Percentiles rank a stretch among this genome's conserved stretches.
These are phyloP conservation scores for Serrognathus titanus DNA, from an alignment of 2,888 invertebrate species.

Conservation along the genomic window DNA sequence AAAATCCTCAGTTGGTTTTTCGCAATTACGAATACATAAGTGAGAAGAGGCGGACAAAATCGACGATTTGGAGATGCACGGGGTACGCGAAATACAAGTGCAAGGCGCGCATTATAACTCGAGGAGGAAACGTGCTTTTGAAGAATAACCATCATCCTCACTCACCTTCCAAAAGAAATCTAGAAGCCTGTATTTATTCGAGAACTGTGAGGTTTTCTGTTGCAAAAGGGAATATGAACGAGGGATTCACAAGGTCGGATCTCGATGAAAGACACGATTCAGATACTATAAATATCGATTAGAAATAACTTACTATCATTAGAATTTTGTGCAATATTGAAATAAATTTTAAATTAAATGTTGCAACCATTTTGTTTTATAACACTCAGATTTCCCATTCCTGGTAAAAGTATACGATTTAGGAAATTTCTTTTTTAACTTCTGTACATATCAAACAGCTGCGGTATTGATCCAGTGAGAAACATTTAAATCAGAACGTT, in stretches of 20 bases:
- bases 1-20: slow-evolving; percentile 25
- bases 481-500: too few relatives aligned
- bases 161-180: background rate
- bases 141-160: slow-evolving; percentile 5
- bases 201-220: background rate
- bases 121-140: slow-evolving; percentile 15
- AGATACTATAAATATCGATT: background rate
- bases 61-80: slow-evolving; percentile 36
- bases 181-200: background rate
- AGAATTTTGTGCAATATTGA: too few relatives aligned
- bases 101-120: slow-evolving; percentile 23
- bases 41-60: slow-evolving; percentile 19
- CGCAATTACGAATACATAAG: slow-evolving; percentile 19
- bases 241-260: background rate
- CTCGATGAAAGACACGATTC: background rate
- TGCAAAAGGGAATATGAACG: background rate
- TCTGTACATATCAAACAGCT: too few relatives aligned
- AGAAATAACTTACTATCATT: too few relatives aligned
- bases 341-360: too few relatives aligned
- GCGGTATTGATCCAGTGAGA: too few relatives aligned
- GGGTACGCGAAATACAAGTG: slow-evolving; percentile 29
- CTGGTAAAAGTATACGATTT: too few relatives aligned
- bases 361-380: too few relatives aligned
- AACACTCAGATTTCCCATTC: too few relatives aligned
- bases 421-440: too few relatives aligned